Percentiles rank a stretch among this genome's conserved stretches.
Evolutionary conservation across 2,113 vertebrate genomes (phyloP).

Genomic region (Syngnathus scovelli): DNA sequence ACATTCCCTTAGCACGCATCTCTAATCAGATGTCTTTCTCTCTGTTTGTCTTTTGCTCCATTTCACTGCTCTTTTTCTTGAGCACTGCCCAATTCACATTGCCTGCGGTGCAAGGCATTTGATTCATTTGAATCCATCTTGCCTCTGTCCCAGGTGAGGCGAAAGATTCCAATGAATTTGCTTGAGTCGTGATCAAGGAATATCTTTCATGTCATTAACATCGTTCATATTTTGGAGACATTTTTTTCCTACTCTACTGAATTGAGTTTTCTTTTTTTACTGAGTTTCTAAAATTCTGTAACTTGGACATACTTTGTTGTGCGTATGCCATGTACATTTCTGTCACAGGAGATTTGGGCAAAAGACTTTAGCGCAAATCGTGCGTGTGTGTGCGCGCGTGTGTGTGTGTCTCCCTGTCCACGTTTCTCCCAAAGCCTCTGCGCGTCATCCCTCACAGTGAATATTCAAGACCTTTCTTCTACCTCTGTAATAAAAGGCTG

Average conservation of each 20-base stretch:
- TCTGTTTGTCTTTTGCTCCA: conserved; percentile 58
- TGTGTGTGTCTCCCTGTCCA: conserved; percentile 15
- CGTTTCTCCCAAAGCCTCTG: conserved; percentile 44
- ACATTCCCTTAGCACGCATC: conserved; percentile 66
- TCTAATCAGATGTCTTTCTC: conserved; percentile 59
- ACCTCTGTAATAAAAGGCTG: conserved; percentile 70
- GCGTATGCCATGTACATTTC: conserved; percentile 22
- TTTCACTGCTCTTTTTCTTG: conserved; percentile 40
- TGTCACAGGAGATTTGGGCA: conserved; percentile 21
- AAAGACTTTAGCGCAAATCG: conserved; percentile 9
- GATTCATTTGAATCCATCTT: conserved; percentile 24
- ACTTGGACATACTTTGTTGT: not conserved
- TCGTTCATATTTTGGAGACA: not conserved
- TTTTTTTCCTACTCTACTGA: not conserved
- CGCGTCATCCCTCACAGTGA: conserved; percentile 56
- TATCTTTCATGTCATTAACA: not conserved
- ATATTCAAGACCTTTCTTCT: conserved; percentile 68
- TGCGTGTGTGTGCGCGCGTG: not conserved
- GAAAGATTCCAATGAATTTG: not conserved
- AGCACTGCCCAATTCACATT: conserved; percentile 33
- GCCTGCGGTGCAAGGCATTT: conserved; percentile 40
- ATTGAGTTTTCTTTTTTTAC: no score
- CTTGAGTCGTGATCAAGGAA: not conserved
- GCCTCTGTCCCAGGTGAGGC: conserved; percentile 14
- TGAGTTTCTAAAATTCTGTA: not conserved